Evolutionary conservation across 23 tunicate species (phyloP), one percentile per base, ranked within the genome.

Genomic region (Botrylloides violaceus): DNA sequence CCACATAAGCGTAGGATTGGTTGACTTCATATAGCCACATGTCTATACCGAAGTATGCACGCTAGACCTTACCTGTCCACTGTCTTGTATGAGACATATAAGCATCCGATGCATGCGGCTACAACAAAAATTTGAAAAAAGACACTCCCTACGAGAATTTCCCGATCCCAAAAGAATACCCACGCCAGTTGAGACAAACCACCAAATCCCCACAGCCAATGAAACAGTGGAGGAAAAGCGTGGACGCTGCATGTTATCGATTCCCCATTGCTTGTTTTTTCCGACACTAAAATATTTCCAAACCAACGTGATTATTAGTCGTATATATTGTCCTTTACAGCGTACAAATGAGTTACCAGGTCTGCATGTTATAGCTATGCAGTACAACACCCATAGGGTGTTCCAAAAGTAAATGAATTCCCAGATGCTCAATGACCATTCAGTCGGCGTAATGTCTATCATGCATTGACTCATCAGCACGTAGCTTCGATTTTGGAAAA

Each of bases 381-480:
- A 79, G 43, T 85, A 85, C 36, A 68, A 37, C 7, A 80, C 84
- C 94, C 94, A 85, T 9, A 85, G 43, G 80, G 83, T 73, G 66
- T 85, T 85, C 94, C 94, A 85, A 7, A 84, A 79, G 81, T 85
- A 85, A 32, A 75, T 66, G 59, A 85, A 85, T 43, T 75, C 84
- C 84, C 84, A 77, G 21, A 79, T 58, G 12, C 73, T 72, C 21
- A 72, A 59, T 15, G 84, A 61, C 84, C 84, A 85, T 66, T 56
- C 65, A 5, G 80, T 61, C 0, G 80, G 94, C 1, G 94, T 85
- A n/a, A 85, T 66, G 34, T 74, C 94, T 5, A 83, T 79, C 64
- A 59, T 66, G 77, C 84, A 75, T n/a, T 61, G 25, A 20, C 43
- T 64, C 71, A 58, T 80, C 5, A 85, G 49, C 4, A 23, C 39